Evolutionary conservation across 1,140 invertebrate species (phyloP).

Genomic region (Muscidifurax raptorellus): DNA sequence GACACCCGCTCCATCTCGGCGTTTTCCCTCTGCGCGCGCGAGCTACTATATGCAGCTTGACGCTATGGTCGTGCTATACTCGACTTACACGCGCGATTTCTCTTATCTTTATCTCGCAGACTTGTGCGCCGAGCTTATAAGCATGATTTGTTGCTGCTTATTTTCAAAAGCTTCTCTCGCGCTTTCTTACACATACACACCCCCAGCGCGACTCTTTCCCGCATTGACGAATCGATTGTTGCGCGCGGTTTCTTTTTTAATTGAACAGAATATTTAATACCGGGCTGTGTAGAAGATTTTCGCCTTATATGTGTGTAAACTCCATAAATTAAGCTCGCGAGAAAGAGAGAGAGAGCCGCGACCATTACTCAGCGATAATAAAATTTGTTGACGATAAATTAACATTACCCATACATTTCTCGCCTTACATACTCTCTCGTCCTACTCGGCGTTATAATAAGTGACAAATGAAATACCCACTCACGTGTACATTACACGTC

Average conservation of each 20-base stretch:
- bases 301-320: background rate
- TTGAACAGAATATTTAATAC: too few relatives aligned
- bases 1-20: constrained; percentile 51
- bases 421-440: background rate
- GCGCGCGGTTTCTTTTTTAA: too few relatives aligned
- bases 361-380: constrained; percentile 14
- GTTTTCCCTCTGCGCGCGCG: constrained; percentile 3
- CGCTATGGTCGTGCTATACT: background rate
- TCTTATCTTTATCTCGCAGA: constrained; percentile 38
- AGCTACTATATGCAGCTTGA: background rate
- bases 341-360: too few relatives aligned
- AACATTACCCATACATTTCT: background rate
- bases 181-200: background rate
- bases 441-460: background rate
- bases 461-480: constrained; percentile 40
- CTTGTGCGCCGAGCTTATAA: constrained; percentile 14
- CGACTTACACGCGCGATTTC: constrained; percentile 39
- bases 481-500: too few relatives aligned
- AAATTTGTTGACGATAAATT: constrained; percentile 32
- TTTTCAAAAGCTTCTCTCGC: constrained; percentile 17
- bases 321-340: background rate
- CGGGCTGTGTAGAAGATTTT: too few relatives aligned
- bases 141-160: constrained; percentile 43
- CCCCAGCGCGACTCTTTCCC: too few relatives aligned
- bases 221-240: background rate